Conservation (phyloP, 1,140 invertebrate species). For the Ceratina japonica region DNA sequence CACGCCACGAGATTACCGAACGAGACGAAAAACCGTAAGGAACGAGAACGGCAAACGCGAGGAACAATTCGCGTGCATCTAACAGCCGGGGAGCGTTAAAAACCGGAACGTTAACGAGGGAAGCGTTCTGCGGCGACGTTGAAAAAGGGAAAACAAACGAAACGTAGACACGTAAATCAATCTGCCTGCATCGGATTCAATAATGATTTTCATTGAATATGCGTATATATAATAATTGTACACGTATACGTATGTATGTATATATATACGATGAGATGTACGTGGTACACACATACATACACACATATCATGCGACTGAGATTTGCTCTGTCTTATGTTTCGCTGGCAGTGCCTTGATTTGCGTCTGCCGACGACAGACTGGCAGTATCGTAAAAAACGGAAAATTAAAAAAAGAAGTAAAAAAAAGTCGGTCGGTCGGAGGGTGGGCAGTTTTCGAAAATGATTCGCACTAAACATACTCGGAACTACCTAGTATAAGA, state of each 20-base stretch:
- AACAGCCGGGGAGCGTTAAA: not conserved
- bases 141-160: conserved; percentile 12
- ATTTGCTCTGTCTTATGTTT: conserved; percentile 12
- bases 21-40: conserved; percentile 16
- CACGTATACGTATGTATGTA: not conserved
- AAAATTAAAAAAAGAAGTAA: not conserved
- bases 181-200: conserved; percentile 5
- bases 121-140: not conserved
- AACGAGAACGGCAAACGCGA: conserved; percentile 9
- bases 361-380: conserved; percentile 33
- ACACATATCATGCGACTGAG: not conserved
- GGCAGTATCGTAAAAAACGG: conserved; percentile 38
- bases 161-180: conserved; percentile 3
- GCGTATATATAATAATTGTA: not conserved
- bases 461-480: not conserved
- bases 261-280: not conserved
- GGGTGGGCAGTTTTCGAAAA: not conserved
- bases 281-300: not conserved
- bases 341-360: conserved; percentile 53
- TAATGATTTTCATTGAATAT: not conserved
- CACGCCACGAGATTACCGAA: conserved; percentile 44
- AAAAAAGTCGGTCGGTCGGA: not conserved
- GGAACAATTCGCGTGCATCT: conserved; percentile 18
- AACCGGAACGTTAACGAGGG: not conserved
- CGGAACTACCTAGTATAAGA: conserved; percentile 12